These are phyloP conservation scores for Nasonovia ribisnigri DNA, from an alignment of 2,888 invertebrate species.

Conservation along the genomic window DNA sequence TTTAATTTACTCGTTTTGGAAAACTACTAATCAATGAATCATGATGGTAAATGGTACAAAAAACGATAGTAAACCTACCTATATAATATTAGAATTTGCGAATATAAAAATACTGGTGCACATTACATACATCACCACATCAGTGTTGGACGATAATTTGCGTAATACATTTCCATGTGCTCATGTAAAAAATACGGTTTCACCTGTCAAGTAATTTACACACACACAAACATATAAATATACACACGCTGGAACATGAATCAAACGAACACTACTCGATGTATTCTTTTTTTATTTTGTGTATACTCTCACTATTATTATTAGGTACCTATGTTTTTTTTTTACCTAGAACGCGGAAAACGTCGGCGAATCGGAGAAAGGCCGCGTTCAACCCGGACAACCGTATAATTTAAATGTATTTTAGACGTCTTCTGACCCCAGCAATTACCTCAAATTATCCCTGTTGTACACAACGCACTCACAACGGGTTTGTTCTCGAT, in stretches of 20 bases:
- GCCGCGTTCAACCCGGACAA: conserved; percentile 57
- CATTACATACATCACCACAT: not conserved
- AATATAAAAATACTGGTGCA: not conserved
- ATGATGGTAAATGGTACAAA: not conserved
- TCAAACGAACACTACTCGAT: conserved; percentile 43
- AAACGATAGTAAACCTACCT: not conserved
- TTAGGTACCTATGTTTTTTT: conserved; percentile 39
- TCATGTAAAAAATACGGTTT: conserved; percentile 43
- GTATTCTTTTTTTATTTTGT: conserved; percentile 37
- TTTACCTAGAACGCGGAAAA: conserved; percentile 58
- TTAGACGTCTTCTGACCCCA: conserved; percentile 63
- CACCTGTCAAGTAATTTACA: conserved; percentile 53
- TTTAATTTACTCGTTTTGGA: conserved; percentile 7
- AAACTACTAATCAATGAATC: not conserved
- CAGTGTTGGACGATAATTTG: conserved; percentile 42
- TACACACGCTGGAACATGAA: not conserved
- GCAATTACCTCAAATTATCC: conserved; percentile 65
- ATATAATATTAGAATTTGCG: not conserved
- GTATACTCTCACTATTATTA: conserved; percentile 59
- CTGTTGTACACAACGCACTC: conserved; percentile 51
- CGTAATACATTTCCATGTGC: conserved; percentile 22
- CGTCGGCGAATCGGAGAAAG: conserved; percentile 63
- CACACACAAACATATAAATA: not conserved
- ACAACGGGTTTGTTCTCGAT: conserved; percentile 63
- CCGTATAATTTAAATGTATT: conserved; percentile 65